Base-by-base conservation (phyloP, 2,888 invertebrate species). In the Chloromyia formosa region DNA sequence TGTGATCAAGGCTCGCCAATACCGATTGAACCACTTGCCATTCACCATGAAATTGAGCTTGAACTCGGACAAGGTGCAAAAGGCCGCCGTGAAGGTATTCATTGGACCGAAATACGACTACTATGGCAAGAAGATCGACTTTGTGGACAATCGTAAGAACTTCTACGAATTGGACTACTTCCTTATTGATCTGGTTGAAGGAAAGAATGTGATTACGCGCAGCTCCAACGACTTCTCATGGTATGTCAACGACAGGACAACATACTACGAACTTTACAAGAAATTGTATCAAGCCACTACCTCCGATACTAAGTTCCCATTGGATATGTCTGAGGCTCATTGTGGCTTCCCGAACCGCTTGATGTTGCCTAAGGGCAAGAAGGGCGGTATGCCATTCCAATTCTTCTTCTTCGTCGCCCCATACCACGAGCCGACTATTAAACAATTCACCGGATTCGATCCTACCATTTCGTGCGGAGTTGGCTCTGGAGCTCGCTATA, bases 41-140 rank as follows among this genome's bases (percentile, higher is more conserved):
- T 92, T 90, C 86, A 89, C 87, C 79, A 86, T 90, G 75, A 88
- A 87, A 35, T 73, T 91, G 61, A 88, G 88, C 68, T 84, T 91
- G 1, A 80, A 84, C 62, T 89, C 90, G 18, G 88, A 90, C 81
- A 89, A 90, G 80, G 83, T 86, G n/a, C 87, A 86, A 23, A 87
- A 89, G 77, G 89, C 88, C 73, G 86, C 91, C 3, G 89, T 93
- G 2, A 89, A 91, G 79, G 85, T 92, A 0, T 93, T 89, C 87
- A 84, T 92, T 78, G 93, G 91, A 81, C 93, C 93, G 0, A 91
- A 92, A 82, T 87, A 88, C 80, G 90, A 92, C 80, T 83, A 88
- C 75, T 81, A 88, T 53, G 88, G 88, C 61, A 87, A 87, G 56
- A 81, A 87, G 27, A 79, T 82, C 3, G 88, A 89, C 78, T 86